phyloP scores from a whole-genome alignment of 2,888 invertebrate genomes.

The Campopleginae sp. region DNA sequence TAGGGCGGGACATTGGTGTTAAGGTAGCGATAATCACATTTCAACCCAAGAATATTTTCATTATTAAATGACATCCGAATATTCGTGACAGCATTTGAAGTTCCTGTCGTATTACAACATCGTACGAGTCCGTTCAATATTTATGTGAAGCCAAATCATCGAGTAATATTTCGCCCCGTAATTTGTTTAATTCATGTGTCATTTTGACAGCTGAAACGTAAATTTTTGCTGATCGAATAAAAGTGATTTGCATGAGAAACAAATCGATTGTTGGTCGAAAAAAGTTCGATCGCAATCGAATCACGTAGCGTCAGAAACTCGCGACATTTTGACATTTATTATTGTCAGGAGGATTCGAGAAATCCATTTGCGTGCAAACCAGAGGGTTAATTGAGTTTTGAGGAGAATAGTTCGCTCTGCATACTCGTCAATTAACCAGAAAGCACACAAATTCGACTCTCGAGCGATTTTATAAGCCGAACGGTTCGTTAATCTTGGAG shows the following conservation, averaged over 20 bases:
- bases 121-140: neutral
- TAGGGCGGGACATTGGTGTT: slow-evolving; percentile 43
- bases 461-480: slow-evolving; percentile 37
- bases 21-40: slow-evolving; percentile 1
- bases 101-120: neutral
- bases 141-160: neutral
- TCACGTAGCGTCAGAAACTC: neutral
- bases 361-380: neutral
- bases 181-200: neutral
- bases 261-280: neutral
- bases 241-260: neutral
- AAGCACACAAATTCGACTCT: slow-evolving; percentile 38
- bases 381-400: slow-evolving; percentile 24
- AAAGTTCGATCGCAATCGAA: neutral
- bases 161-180: neutral
- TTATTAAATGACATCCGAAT: neutral
- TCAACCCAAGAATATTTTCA: neutral
- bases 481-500: slow-evolving; percentile 54
- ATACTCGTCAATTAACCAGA: slow-evolving; percentile 9
- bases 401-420: slow-evolving; percentile 5
- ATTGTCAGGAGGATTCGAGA: neutral
- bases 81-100: neutral
- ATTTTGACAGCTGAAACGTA: neutral
- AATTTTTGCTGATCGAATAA: neutral
- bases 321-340: slow-evolving; percentile 12